Conservation (phyloP, 2,113 vertebrate species). For the Machaerirhynchus nigripectus region DNA sequence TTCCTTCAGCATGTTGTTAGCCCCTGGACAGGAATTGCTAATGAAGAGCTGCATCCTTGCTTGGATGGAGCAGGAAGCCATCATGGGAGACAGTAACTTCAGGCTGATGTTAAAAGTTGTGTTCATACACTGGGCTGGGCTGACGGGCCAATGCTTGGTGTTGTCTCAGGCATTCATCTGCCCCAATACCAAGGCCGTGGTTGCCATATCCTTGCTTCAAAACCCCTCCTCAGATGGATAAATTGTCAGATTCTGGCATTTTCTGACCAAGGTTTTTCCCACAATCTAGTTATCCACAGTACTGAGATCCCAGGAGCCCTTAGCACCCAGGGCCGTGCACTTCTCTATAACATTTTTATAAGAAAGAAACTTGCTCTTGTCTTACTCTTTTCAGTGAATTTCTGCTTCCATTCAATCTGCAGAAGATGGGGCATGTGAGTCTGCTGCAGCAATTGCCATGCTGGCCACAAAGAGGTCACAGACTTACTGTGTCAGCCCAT, state of each 20-base stretch:
- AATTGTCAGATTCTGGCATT: background rate
- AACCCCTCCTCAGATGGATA: background rate
- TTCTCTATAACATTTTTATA: background rate
- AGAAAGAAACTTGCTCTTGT: background rate
- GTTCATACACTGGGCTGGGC: background rate
- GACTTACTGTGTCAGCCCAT: background rate
- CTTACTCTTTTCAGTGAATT: background rate
- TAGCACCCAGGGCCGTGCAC: rapidly evolving
- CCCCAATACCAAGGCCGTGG: background rate
- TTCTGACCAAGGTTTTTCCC: background rate
- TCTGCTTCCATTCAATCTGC: background rate
- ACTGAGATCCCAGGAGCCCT: background rate
- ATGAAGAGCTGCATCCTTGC: background rate
- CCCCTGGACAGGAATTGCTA: background rate
- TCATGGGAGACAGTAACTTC: background rate
- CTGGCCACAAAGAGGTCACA: background rate
- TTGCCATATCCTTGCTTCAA: background rate
- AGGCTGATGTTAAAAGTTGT: background rate
- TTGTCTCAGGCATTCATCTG: background rate
- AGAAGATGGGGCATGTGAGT: background rate
- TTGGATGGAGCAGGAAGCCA: background rate
- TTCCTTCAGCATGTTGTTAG: background rate
- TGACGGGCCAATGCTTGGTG: rapidly evolving
- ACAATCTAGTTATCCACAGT: background rate
- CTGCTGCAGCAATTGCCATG: background rate